phyloP scores from a whole-genome alignment of 2,888 invertebrate species.

The Cabera pusaria region DNA sequence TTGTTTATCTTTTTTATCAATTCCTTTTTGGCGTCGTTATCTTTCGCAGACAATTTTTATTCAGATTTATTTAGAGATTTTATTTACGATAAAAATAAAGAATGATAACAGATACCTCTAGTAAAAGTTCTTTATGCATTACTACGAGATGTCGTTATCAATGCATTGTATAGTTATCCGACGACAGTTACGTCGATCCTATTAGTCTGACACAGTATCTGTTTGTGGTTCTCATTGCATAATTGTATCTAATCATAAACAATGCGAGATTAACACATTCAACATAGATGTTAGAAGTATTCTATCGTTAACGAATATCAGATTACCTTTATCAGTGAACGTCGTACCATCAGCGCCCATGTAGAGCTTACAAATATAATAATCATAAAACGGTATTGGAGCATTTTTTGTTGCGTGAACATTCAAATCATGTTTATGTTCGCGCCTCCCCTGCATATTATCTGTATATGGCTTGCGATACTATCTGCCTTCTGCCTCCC shows the following conservation, averaged over 20 bases:
- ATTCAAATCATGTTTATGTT: conserved; percentile 40
- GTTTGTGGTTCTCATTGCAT: conserved; percentile 6
- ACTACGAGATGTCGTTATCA: conserved; percentile 13
- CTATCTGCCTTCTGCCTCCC: conserved; percentile 28
- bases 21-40: conserved; percentile 36
- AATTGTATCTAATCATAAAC: conserved; percentile 2
- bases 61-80: conserved; percentile 2
- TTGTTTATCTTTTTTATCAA: conserved; percentile 60
- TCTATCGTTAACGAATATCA: conserved; percentile 5
- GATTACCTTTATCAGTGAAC: conserved; percentile 11
- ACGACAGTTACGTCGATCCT: conserved; percentile 8
- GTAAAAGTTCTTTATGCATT: no score
- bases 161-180: conserved; percentile 10
- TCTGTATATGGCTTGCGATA: conserved; percentile 36
- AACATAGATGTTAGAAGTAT: conserved; percentile 5
- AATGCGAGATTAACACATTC: conserved; percentile 1
- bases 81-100: no score
- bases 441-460: conserved; percentile 40
- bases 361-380: conserved; percentile 13
- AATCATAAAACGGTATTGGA: conserved; percentile 29
- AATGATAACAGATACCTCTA: no score
- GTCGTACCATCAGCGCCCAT: conserved; percentile 14
- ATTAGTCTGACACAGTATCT: conserved; percentile 3
- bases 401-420: conserved; percentile 33
- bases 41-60: conserved; percentile 22